Evolutionary conservation across 2,797 vertebrate genomes (phyloP).

Genomic region (Microchirus variegatus): DNA sequence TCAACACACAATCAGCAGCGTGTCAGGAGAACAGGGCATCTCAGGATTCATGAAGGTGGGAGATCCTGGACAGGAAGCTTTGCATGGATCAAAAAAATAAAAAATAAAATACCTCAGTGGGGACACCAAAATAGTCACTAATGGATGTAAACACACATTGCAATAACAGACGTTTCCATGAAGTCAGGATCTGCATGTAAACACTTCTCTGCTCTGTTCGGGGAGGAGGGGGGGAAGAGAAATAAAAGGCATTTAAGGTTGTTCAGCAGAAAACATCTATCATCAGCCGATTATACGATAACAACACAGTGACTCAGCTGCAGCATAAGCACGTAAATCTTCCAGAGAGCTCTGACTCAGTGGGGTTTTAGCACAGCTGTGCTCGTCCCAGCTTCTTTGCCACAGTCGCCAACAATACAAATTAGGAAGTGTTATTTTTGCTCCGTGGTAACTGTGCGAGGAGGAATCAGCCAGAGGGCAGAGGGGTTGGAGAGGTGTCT

Average conservation of each 20-base stretch:
- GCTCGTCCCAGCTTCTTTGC: constrained; percentile 19
- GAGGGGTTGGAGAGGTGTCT: constrained; percentile 32
- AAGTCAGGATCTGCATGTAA: constrained; percentile 20
- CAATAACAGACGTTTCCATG: neutral
- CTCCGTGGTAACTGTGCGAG: neutral
- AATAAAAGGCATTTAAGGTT: constrained; percentile 16
- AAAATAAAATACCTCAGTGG: constrained; percentile 4
- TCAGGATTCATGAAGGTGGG: constrained; percentile 27
- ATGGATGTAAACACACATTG: constrained; percentile 1
- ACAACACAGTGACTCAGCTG: constrained; percentile 53
- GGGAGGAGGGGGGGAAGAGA: neutral
- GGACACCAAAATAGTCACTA: constrained; percentile 12
- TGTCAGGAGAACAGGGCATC: constrained; percentile 21
- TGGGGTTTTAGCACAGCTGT: constrained; percentile 24
- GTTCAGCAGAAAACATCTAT: constrained; percentile 32
- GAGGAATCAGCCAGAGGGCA: constrained; percentile 36
- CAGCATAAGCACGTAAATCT: constrained; percentile 32
- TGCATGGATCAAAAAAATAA: neutral
- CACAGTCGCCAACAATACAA: constrained; percentile 41
- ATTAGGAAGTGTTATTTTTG: constrained; percentile 45
- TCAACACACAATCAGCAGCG: constrained; percentile 36
- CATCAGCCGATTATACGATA: constrained; percentile 52
- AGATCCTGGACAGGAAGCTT: constrained; percentile 38
- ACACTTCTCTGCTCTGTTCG: constrained; percentile 1
- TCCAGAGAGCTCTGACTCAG: constrained; percentile 24